Base-by-base conservation (phyloP, 1,140 invertebrate genomes). In the Lithobius niger region DNA sequence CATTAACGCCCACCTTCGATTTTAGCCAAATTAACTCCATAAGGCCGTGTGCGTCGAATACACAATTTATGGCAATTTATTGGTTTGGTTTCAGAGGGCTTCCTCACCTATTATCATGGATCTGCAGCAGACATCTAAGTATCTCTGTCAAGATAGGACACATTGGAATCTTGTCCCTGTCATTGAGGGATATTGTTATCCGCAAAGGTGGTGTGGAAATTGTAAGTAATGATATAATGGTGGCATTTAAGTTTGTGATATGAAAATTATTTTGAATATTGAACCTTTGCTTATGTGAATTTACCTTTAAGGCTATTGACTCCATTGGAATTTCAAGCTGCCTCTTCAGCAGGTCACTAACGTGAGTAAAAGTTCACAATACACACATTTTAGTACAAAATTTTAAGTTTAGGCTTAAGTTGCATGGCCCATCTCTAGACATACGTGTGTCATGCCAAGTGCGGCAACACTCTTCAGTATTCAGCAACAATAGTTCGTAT, bases 301-400 rank as follows among this genome's bases (percentile, higher is more conserved):
- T 60, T 45, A 25, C 26, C 54, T 73, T 76, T 27, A 61, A 92
- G 86, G 81, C 88, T 73, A 81, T 94, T 57, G 86, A 91, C 63
- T 82, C 88, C 68, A 80, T 92, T 53, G 83, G 85, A 62, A 77
- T 93, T 53, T 79, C 85, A 18, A 93, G 88, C 67, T 91, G 88
- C 72, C 83, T 91, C 66, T 79, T 93, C 53, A 93, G 88, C 67
- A 88, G 86, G 47, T 15, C 3, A 50, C n/a, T 6, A n/a, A 65
- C 63, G 47, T 60, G 66, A 48, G 54, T 64, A 13, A 13, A 13
- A 40, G 18, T 15, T 65, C 60, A 65, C 66, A 63, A 58, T n/a
- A n/a, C n/a, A n/a, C n/a, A n/a, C n/a, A n/a, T n/a, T n/a, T n/a
- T n/a, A n/a, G n/a, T n/a, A n/a, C n/a, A 58, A 56, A 18, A 56